A percentile compares a stretch with the other conserved stretches of the same genome.
phyloP scores from a whole-genome alignment of 2,888 invertebrate species.

The Magallana nippona region DNA sequence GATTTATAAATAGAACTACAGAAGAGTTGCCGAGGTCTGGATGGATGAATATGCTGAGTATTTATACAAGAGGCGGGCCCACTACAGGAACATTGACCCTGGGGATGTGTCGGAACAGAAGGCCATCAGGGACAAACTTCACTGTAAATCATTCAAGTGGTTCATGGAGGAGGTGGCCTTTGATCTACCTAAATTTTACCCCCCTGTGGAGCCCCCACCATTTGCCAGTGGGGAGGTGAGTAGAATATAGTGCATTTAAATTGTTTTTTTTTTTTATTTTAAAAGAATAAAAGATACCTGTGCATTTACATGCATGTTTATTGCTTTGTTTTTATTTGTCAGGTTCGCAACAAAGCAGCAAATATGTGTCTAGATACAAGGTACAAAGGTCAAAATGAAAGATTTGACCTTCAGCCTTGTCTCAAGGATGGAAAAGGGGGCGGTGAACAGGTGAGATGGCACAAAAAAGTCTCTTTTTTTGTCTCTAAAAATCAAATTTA shows the following conservation, averaged over 20 bases:
- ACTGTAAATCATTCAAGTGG: slow-evolving; percentile 96
- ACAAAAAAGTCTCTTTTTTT: background rate
- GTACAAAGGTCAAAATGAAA: slow-evolving; percentile 80
- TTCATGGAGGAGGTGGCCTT: slow-evolving; percentile 95
- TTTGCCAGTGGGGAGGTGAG: slow-evolving; percentile 89
- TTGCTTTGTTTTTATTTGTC: slow-evolving; percentile 64
- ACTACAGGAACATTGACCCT: slow-evolving; percentile 85
- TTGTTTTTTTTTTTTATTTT: too few species aligned
- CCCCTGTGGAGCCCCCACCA: slow-evolving; percentile 91
- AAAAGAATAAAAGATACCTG: too few species aligned
- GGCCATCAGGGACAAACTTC: slow-evolving; percentile 86
- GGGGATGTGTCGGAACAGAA: slow-evolving; percentile 91
- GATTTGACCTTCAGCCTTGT: slow-evolving; percentile 82
- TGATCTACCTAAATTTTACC: slow-evolving; percentile 92
- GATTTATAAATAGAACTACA: slow-evolving; percentile 87
- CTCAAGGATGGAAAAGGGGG: slow-evolving; percentile 82
- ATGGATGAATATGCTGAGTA: slow-evolving; percentile 97
- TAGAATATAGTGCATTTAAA: slow-evolving; percentile 21
- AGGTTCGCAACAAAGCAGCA: slow-evolving; percentile 85
- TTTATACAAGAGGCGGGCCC: slow-evolving; percentile 89
- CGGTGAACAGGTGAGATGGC: slow-evolving; percentile 83
- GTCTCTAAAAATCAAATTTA: background rate
- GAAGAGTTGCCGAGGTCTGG: slow-evolving; percentile 97
- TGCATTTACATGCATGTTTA: background rate
- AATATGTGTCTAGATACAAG: slow-evolving; percentile 87